Conservation (phyloP, 1,140 invertebrate species). For the Adelges cooleyi region DNA sequence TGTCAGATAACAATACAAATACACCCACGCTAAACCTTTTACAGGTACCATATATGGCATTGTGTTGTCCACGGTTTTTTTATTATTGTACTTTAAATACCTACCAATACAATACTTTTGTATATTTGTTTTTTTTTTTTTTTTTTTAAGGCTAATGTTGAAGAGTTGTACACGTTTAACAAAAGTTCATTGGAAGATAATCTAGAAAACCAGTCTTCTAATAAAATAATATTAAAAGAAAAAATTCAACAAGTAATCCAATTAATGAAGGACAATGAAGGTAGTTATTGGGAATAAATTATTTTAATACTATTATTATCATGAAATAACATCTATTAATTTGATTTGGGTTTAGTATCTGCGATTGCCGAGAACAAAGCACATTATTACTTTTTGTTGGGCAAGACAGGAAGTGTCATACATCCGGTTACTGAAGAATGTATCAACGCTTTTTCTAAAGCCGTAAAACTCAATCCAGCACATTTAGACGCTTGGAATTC, state of each 20-base stretch:
- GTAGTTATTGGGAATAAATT: background rate
- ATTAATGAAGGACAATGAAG: slow-evolving; percentile 8
- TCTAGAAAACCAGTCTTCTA: background rate
- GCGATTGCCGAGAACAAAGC: slow-evolving; percentile 47
- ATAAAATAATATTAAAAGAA: background rate
- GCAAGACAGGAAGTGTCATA: slow-evolving; percentile 63
- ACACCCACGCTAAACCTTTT: no score
- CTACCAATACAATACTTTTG: no score
- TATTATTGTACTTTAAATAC: no score
- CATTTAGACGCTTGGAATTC: slow-evolving; percentile 78
- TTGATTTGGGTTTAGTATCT: slow-evolving; percentile 32
- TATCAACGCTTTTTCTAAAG: slow-evolving; percentile 62
- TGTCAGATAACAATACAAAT: no score
- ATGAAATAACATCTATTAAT: no score
- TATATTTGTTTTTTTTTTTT: no score
- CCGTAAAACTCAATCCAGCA: slow-evolving; percentile 73
- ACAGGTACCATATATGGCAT: no score
- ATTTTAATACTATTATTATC: no score
- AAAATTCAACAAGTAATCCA: background rate
- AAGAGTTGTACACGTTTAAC: background rate
- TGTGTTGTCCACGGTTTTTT: no score
- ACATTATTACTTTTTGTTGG: slow-evolving; percentile 61
- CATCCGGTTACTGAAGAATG: slow-evolving; percentile 55
- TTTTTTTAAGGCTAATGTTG: background rate
- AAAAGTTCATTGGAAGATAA: background rate